These are phyloP conservation scores for Rugalucina vietnamica DNA, from an alignment of 2,888 invertebrate genomes.

Conservation along the genomic window DNA sequence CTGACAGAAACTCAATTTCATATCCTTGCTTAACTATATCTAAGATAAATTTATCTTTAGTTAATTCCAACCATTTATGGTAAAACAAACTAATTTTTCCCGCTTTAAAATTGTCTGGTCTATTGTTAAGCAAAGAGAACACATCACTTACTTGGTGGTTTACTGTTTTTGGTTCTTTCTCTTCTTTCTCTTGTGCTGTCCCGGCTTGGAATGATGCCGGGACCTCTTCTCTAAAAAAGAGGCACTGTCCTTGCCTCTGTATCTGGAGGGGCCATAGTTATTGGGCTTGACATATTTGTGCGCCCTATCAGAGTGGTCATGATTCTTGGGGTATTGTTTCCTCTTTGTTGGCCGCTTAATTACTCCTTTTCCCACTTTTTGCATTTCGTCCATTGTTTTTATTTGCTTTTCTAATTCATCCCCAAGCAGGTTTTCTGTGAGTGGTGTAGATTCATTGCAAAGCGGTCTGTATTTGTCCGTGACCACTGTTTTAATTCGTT, in stretches of 20 bases:
- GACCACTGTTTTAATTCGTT: slow-evolving; percentile 13
- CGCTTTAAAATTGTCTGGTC: background rate
- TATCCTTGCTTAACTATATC: slow-evolving; percentile 14
- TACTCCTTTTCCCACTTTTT: background rate
- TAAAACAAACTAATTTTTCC: slow-evolving; percentile 1
- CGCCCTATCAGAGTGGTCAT: background rate
- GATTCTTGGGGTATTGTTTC: background rate
- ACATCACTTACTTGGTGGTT: background rate
- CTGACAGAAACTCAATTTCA: background rate
- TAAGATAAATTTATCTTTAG: background rate
- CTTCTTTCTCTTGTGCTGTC: background rate
- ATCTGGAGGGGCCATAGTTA: background rate
- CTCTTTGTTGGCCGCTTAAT: background rate
- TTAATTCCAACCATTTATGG: slow-evolving; percentile 6
- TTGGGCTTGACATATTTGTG: background rate
- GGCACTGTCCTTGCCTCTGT: background rate
- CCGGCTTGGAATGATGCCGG: background rate
- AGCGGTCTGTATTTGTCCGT: background rate
- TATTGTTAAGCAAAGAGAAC: too few species aligned
- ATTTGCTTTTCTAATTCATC: slow-evolving; percentile 2
- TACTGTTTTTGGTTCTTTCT: slow-evolving; percentile 1
- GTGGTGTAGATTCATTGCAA: background rate
- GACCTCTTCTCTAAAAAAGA: slow-evolving; percentile 1
- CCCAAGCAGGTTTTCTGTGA: background rate
- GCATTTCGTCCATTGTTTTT: slow-evolving; percentile 6